Conservation (phyloP, 1,140 invertebrate genomes). For the Aphaenogaster rudis region DNA sequence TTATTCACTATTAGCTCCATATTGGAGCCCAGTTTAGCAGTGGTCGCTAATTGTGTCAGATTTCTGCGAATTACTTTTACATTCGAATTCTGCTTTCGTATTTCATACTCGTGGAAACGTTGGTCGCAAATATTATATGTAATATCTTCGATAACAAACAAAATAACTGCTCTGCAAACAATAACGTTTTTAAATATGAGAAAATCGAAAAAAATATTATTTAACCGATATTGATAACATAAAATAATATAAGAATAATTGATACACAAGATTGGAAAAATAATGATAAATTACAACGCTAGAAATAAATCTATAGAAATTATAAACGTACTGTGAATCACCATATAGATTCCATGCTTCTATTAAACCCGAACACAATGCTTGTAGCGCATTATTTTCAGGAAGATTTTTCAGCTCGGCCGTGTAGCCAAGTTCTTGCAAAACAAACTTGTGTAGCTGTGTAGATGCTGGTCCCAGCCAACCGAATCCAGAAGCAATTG, state of each 20-base stretch:
- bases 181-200: slow-evolving; percentile 3
- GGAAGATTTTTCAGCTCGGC: slow-evolving; percentile 90
- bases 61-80: slow-evolving; percentile 91
- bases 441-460: slow-evolving; percentile 76
- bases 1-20: slow-evolving; percentile 89
- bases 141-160: slow-evolving; percentile 95
- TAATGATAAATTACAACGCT: not conserved
- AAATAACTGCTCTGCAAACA: slow-evolving; percentile 89
- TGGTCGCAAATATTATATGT: slow-evolving; percentile 96
- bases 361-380: slow-evolving; percentile 91
- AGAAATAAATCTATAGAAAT: not conserved
- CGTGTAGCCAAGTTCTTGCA: slow-evolving; percentile 85
- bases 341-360: slow-evolving; percentile 92
- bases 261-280: not conserved
- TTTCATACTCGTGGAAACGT: slow-evolving; percentile 95
- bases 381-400: slow-evolving; percentile 91
- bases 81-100: slow-evolving; percentile 90
- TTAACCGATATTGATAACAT: not conserved
- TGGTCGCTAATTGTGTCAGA: slow-evolving; percentile 89
- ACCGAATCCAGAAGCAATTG: slow-evolving; percentile 91
- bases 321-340: slow-evolving; percentile 83
- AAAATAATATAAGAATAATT: not conserved
- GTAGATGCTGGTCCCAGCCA: slow-evolving; percentile 93
- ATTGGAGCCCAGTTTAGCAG: slow-evolving; percentile 87
- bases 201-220: not conserved